Evolutionary conservation across 2,113 vertebrate genomes (phyloP).

Genomic region (Jaculus jaculus): DNA sequence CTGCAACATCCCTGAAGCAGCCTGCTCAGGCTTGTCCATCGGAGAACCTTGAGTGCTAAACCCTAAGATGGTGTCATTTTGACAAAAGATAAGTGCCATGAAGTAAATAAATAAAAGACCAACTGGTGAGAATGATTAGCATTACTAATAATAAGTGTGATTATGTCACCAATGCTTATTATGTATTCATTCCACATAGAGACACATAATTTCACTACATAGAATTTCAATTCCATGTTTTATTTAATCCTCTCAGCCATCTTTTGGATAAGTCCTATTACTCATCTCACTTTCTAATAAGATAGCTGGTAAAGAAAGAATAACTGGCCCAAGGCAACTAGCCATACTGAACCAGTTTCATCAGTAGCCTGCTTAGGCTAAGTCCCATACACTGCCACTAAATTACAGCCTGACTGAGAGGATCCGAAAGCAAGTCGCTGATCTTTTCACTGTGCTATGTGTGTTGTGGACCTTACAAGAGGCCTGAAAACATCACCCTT

Average conservation of each 20-base stretch:
- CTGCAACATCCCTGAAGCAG: background rate
- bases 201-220: background rate
- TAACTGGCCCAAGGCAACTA: background rate
- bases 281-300: constrained; percentile 19
- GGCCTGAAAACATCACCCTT: background rate
- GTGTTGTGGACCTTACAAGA: background rate
- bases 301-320: constrained; percentile 1
- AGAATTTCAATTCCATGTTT: background rate
- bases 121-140: background rate
- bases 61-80: background rate
- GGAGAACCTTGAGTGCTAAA: background rate
- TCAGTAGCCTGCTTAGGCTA: background rate
- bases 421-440: background rate
- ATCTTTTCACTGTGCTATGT: background rate
- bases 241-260: background rate
- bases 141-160: background rate
- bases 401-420: background rate
- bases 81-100: background rate
- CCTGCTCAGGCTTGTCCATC: background rate
- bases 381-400: background rate
- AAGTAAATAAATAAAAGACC: background rate
- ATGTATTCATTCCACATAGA: background rate
- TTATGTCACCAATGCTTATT: background rate
- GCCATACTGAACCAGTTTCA: background rate
- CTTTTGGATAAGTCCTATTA: constrained; percentile 14